Percentiles rank a stretch among this genome's conserved stretches.
Evolutionary conservation across 2,888 invertebrate species (phyloP).

Genomic region (Ichneumoninae sp.): DNA sequence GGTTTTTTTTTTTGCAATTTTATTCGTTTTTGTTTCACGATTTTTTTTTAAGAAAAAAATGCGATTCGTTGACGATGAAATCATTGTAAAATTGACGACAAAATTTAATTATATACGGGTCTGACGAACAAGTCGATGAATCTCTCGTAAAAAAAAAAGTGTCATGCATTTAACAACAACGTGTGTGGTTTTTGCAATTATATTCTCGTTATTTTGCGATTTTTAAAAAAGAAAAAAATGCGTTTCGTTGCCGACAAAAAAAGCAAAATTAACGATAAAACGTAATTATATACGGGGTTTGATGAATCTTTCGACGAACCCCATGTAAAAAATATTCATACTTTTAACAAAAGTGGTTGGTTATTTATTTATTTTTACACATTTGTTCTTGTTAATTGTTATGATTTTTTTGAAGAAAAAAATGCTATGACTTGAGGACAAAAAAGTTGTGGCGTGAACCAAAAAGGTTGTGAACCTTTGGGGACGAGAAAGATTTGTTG

Average conservation of each 20-base stretch:
- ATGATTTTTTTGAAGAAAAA: too few species aligned
- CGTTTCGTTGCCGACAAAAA: background rate
- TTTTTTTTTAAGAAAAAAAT: background rate
- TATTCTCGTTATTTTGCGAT: background rate
- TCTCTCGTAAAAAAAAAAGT: background rate
- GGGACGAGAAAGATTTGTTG: background rate
- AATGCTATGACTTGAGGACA: too few species aligned
- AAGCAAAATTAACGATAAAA: background rate
- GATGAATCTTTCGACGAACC: slow-evolving; percentile 11
- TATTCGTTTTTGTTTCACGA: background rate
- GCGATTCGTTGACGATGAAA: background rate
- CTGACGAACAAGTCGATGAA: slow-evolving; percentile 4
- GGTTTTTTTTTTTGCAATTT: background rate
- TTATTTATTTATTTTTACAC: background rate
- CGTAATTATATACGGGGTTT: slow-evolving; percentile 22
- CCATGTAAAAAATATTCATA: background rate
- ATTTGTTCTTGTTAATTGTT: too few species aligned
- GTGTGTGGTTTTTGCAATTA: background rate
- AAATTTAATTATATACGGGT: slow-evolving; percentile 28
- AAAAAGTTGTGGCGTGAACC: too few species aligned
- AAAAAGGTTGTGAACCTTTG: too few species aligned
- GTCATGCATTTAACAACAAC: background rate
- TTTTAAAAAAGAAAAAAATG: background rate
- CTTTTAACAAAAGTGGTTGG: background rate
- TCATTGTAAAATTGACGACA: background rate